These are phyloP conservation scores for Pristionchus exspectatus DNA, from an alignment of 2,888 invertebrate genomes.

Conservation along the genomic window DNA sequence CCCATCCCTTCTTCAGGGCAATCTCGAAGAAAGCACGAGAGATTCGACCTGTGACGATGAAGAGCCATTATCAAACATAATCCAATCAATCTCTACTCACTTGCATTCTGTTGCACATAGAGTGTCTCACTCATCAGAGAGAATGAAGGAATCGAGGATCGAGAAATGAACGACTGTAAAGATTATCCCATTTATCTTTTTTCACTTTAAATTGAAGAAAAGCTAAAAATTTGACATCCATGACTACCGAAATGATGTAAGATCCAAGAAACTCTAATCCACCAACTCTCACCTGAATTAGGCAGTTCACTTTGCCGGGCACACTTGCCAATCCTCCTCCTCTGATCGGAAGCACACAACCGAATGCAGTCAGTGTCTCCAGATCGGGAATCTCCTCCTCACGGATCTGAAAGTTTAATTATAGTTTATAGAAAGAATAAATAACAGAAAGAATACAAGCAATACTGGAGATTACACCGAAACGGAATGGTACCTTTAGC, in stretches of 20 bases:
- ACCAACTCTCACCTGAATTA: slow-evolving; percentile 85
- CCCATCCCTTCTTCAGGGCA: slow-evolving; percentile 91
- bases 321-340: slow-evolving; percentile 92
- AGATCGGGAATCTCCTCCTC: slow-evolving; percentile 96
- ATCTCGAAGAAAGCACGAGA: slow-evolving; percentile 95
- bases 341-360: slow-evolving; percentile 88
- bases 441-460: not conserved
- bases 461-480: not conserved
- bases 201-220: not conserved
- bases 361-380: slow-evolving; percentile 86
- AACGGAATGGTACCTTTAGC: slow-evolving; percentile 85
- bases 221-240: not conserved
- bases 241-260: not conserved
- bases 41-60: slow-evolving; percentile 81
- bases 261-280: not conserved
- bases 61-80: not conserved
- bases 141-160: slow-evolving; percentile 88
- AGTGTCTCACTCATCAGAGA: slow-evolving; percentile 91
- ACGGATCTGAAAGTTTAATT: slow-evolving; percentile 84
- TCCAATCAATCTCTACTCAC: slow-evolving; percentile 77
- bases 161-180: slow-evolving; percentile 81
- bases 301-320: slow-evolving; percentile 94
- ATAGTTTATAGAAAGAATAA: not conserved
- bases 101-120: slow-evolving; percentile 87
- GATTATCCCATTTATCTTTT: not conserved